Evolutionary conservation across 2,888 invertebrate species (phyloP).

Genomic region (Dyspetes luteomarginatus): DNA sequence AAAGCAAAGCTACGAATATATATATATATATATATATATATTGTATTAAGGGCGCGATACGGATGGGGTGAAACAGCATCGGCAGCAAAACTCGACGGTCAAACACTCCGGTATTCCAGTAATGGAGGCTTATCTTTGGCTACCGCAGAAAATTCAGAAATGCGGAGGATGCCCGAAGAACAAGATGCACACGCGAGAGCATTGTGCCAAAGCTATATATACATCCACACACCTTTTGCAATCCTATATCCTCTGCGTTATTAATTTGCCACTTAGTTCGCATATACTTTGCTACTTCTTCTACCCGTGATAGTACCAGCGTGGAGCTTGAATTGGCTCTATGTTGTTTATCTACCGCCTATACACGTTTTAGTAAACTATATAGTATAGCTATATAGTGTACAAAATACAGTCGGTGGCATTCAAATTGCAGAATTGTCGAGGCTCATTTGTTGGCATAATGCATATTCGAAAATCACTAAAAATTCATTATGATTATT

Average conservation of each 20-base stretch:
- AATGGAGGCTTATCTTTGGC: constrained; percentile 79
- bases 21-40: constrained; percentile 17
- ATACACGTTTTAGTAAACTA: constrained; percentile 18
- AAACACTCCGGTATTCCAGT: constrained; percentile 77
- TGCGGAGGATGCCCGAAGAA: constrained; percentile 44
- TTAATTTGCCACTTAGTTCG: constrained; percentile 77
- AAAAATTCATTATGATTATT: not conserved
- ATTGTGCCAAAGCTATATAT: constrained; percentile 23
- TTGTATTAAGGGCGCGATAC: not conserved
- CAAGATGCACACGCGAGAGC: constrained; percentile 47
- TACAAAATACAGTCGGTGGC: not conserved
- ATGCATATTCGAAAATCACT: not conserved
- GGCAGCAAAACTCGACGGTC: constrained; percentile 69
- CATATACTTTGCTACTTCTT: constrained; percentile 66
- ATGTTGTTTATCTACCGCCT: constrained; percentile 61
- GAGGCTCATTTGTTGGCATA: constrained; percentile 18
- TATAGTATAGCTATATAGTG: not conserved
- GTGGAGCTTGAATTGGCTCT: constrained; percentile 53
- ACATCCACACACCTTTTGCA: constrained; percentile 28
- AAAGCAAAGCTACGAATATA: not conserved
- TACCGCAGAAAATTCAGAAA: constrained; percentile 73
- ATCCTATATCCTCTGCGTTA: constrained; percentile 67
- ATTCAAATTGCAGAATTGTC: not conserved
- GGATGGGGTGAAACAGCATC: constrained; percentile 24
- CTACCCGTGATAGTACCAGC: constrained; percentile 44